Conservation (phyloP, 2,797 vertebrate species). For the Diglossa cyanea region DNA sequence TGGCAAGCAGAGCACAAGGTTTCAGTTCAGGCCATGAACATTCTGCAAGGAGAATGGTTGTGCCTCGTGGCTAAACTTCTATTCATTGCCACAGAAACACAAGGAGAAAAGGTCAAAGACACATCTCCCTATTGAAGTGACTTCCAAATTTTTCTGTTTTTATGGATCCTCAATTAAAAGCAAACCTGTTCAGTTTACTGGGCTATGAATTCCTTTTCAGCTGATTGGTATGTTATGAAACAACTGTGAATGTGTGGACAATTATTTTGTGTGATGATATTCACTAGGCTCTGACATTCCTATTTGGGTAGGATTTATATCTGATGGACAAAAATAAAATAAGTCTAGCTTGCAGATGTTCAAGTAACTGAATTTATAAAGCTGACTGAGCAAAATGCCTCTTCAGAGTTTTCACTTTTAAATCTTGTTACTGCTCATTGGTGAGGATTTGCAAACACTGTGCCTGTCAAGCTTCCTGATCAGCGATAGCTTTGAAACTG, state of each 20-base stretch:
- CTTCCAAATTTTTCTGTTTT: not conserved
- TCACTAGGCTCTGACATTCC: not conserved
- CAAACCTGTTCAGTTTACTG: not conserved
- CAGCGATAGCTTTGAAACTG: slow-evolving; percentile 64
- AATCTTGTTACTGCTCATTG: slow-evolving; percentile 65
- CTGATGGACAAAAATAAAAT: slow-evolving; percentile 15
- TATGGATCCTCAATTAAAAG: not conserved
- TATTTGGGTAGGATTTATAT: not conserved
- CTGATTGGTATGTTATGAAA: not conserved
- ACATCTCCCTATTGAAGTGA: not conserved
- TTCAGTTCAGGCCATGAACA: slow-evolving; percentile 2
- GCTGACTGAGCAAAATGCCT: slow-evolving; percentile 29
- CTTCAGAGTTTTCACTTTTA: slow-evolving; percentile 57
- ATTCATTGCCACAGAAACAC: not conserved
- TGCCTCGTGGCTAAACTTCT: not conserved
- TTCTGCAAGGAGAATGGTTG: not conserved
- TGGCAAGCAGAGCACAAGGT: not conserved
- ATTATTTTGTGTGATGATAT: slow-evolving; percentile 22
- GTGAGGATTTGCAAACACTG: slow-evolving; percentile 62
- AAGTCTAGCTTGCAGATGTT: slow-evolving; percentile 23
- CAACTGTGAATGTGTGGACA: not conserved
- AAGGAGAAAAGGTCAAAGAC: not conserved
- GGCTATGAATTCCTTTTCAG: not conserved
- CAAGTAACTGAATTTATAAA: slow-evolving; percentile 34
- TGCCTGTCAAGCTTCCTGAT: slow-evolving; percentile 63